Evolutionary conservation across 2,888 invertebrate species (phyloP).

Genomic region (Pollenia labialis): DNA sequence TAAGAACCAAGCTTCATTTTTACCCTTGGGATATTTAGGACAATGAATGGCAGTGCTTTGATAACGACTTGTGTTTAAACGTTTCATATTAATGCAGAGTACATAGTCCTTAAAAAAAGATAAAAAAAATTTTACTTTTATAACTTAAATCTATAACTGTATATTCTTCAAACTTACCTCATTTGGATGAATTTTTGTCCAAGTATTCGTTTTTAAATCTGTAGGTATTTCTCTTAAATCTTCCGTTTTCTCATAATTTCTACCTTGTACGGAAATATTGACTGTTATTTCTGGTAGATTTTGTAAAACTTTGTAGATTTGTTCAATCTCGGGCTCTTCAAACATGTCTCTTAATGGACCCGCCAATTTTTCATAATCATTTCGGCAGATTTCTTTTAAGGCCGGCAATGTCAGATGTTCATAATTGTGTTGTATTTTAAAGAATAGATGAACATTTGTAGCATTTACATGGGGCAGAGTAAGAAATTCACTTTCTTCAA

Average conservation of each 20-base stretch:
- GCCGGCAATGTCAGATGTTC: constrained; percentile 81
- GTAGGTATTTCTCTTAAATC: constrained; percentile 81
- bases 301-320: constrained; percentile 87
- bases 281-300: constrained; percentile 88
- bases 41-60: constrained; percentile 87
- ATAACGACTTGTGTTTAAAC: constrained; percentile 85
- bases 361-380: constrained; percentile 87
- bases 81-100: constrained; percentile 86
- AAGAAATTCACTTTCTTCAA: constrained; percentile 89
- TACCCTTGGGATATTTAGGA: constrained; percentile 95
- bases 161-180: constrained; percentile 84
- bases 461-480: constrained; percentile 91
- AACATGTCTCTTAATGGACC: constrained; percentile 87
- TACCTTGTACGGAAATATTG: constrained; percentile 86
- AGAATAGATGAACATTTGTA: constrained; percentile 87
- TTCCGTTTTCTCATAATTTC: constrained; percentile 82
- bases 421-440: constrained; percentile 81
- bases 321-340: constrained; percentile 88
- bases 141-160: not conserved
- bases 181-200: constrained; percentile 88
- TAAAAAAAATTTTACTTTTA: constrained; percentile 36
- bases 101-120: constrained; percentile 87
- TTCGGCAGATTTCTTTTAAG: constrained; percentile 82
- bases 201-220: constrained; percentile 83
- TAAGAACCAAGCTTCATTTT: constrained; percentile 98